A percentile compares a stretch with the other conserved stretches of the same genome.
Evolutionary conservation across 1,140 invertebrate species (phyloP).

Genomic region (Chelonus insularis): DNA sequence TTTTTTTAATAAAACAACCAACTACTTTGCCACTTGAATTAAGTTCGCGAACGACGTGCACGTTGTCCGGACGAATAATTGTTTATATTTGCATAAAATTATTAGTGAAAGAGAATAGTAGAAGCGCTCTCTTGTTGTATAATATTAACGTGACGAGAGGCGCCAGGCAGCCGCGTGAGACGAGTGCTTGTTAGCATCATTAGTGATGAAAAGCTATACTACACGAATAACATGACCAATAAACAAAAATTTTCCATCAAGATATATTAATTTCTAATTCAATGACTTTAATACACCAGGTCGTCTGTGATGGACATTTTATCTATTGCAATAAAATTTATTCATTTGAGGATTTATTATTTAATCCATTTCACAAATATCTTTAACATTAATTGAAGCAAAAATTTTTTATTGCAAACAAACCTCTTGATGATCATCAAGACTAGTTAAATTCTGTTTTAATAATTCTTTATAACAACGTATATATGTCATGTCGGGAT

Average conservation of each 20-base stretch:
- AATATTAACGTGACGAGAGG: conserved; percentile 23
- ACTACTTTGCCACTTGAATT: conserved; percentile 26
- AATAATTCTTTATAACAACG: too few relatives aligned
- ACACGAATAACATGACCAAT: conserved; percentile 24
- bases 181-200: conserved; percentile 28
- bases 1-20: neutral
- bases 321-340: too few relatives aligned
- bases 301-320: too few relatives aligned
- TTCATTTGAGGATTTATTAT: too few relatives aligned
- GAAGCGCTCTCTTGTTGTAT: conserved; percentile 3
- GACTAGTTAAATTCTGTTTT: too few relatives aligned
- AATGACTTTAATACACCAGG: too few relatives aligned
- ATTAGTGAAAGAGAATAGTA: conserved; percentile 1
- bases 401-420: too few relatives aligned
- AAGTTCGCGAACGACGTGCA: conserved; percentile 8
- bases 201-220: conserved; percentile 23
- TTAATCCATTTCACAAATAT: too few relatives aligned
- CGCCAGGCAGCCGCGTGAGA: conserved; percentile 16
- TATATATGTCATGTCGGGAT: too few relatives aligned
- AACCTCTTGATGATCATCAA: too few relatives aligned
- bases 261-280: too few relatives aligned
- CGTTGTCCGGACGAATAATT: conserved; percentile 25
- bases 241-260: neutral
- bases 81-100: conserved; percentile 34
- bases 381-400: too few relatives aligned